Evolutionary conservation across 2,113 vertebrate species (phyloP).

Genomic region (Podocnemis expansa): DNA sequence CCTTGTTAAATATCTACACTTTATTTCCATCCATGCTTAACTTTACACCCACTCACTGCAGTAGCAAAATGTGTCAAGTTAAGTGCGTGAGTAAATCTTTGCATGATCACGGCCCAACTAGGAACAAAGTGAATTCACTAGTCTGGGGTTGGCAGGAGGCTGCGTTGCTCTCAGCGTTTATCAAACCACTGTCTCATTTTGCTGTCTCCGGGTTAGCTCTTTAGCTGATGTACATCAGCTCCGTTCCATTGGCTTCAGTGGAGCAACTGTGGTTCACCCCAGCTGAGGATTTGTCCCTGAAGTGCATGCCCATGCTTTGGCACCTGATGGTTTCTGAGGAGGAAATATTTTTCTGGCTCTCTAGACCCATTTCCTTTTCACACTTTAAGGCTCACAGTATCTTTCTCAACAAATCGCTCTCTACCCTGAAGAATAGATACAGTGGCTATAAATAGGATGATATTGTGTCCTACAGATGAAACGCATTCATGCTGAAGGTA

Average conservation of each 20-base stretch:
- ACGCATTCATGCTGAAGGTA: slow-evolving; percentile 35
- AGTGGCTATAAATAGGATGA: neutral
- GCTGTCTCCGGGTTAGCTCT: neutral
- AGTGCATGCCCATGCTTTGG: neutral
- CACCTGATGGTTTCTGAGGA: no score
- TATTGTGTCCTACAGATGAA: slow-evolving; percentile 7
- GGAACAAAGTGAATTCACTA: neutral
- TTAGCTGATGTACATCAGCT: no score
- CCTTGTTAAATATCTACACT: neutral
- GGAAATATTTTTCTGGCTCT: neutral
- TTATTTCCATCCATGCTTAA: neutral
- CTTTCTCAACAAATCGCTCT: neutral
- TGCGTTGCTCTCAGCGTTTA: no score
- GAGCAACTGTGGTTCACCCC: neutral
- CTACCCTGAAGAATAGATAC: slow-evolving; percentile 15
- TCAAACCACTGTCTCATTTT: no score
- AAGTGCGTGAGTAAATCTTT: neutral
- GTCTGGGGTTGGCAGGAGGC: neutral
- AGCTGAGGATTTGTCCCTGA: no score
- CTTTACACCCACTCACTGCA: neutral
- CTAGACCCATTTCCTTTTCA: neutral
- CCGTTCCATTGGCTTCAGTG: neutral
- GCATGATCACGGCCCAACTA: neutral
- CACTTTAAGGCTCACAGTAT: neutral
- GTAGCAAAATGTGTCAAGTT: neutral